These are phyloP conservation scores for Sebastes steindachneri DNA, from an alignment of 2,797 vertebrate genomes.

Conservation along the genomic window DNA sequence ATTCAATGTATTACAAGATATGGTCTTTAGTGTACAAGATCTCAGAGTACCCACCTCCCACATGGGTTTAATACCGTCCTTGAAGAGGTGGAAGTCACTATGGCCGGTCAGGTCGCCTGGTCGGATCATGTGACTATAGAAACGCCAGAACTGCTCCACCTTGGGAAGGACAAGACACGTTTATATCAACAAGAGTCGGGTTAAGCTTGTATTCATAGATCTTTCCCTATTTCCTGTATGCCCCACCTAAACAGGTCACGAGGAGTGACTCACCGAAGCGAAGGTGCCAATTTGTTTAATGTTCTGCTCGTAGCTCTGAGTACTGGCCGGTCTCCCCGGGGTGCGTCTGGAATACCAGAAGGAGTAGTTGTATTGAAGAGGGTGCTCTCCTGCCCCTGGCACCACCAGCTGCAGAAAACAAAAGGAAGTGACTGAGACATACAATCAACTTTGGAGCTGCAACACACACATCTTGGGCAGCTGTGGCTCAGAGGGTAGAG, in stretches of 20 bases:
- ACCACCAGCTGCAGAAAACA: conserved; percentile 71
- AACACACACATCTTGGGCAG: neutral
- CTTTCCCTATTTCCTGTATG: neutral
- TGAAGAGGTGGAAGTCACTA: conserved; percentile 90
- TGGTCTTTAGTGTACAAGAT: neutral
- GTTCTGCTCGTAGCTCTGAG: conserved; percentile 90
- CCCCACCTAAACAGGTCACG: neutral
- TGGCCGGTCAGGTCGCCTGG: conserved; percentile 89
- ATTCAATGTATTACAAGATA: neutral
- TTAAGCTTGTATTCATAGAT: neutral
- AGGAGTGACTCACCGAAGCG: conserved; percentile 78
- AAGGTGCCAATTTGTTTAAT: conserved; percentile 90
- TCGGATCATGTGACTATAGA: conserved; percentile 90
- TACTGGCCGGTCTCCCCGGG: conserved; percentile 87
- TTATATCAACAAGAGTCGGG: neutral
- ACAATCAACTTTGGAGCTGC: neutral
- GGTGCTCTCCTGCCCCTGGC: conserved; percentile 86
- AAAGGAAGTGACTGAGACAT: neutral
- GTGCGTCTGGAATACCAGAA: conserved; percentile 91
- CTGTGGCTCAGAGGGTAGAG: too few species aligned
- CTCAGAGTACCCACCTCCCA: conserved; percentile 82
- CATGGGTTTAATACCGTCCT: conserved; percentile 91
- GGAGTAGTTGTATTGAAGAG: conserved; percentile 89
- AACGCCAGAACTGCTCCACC: conserved; percentile 91
- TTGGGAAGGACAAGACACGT: conserved; percentile 36